Percentiles rank a stretch among this genome's conserved stretches.
Evolutionary conservation across 1,140 invertebrate species (phyloP).

Genomic region (Thalassaphorura encarpata): DNA sequence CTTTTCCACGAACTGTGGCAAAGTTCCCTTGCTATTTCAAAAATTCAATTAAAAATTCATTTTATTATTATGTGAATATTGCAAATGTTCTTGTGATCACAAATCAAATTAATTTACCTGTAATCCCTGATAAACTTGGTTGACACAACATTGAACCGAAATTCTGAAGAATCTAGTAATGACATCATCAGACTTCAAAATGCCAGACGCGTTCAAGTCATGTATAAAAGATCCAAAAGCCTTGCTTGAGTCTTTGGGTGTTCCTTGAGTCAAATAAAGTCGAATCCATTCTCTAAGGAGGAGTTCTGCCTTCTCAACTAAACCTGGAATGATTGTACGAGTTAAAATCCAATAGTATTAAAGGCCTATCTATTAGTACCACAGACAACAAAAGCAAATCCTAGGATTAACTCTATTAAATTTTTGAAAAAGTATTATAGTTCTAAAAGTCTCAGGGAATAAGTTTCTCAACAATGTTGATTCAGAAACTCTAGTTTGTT

Average conservation of each 20-base stretch:
- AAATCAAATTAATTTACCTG: constrained; percentile 23
- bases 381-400: not conserved
- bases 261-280: constrained; percentile 69
- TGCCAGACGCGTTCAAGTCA: constrained; percentile 89
- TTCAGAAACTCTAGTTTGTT: no score
- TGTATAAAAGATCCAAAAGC: constrained; percentile 92
- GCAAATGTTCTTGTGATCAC: not conserved
- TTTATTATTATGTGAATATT: no score
- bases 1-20: constrained; percentile 69
- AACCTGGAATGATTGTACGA: constrained; percentile 54
- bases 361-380: no score
- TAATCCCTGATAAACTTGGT: constrained; percentile 32
- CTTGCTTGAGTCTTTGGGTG: constrained; percentile 76
- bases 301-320: constrained; percentile 91
- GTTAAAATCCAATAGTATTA: no score
- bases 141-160: constrained; percentile 81
- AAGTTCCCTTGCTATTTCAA: constrained; percentile 34
- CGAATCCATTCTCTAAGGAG: constrained; percentile 90
- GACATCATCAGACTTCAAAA: constrained; percentile 93
- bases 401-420: no score
- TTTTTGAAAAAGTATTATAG: no score
- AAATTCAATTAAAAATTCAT: not conserved
- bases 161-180: constrained; percentile 95
- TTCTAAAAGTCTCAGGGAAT: no score
- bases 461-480: no score